Conservation (phyloP, 2,113 vertebrate genomes). For the Muscicapa adusta region DNA sequence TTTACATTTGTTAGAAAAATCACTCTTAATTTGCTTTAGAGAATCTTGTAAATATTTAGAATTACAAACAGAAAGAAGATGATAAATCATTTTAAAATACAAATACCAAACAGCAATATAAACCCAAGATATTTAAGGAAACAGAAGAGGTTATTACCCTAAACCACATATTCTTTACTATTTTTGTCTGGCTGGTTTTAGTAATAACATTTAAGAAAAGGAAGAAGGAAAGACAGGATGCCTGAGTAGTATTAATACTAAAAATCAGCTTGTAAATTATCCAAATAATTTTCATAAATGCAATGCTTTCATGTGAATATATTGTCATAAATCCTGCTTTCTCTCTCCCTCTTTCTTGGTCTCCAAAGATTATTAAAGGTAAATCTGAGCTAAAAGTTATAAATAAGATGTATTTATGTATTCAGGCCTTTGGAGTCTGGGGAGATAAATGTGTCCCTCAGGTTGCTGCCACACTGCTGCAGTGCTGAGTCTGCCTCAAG, state of each 20-base stretch:
- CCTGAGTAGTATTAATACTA: background rate
- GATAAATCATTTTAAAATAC: background rate
- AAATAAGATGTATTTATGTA: background rate
- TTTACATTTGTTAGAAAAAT: background rate
- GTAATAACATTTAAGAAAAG: background rate
- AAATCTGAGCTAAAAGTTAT: background rate
- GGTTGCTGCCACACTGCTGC: background rate
- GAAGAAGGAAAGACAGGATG: background rate
- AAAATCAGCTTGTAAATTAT: background rate
- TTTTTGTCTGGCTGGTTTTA: background rate
- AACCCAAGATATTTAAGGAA: background rate
- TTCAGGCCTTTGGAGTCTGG: background rate
- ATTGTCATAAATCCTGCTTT: background rate
- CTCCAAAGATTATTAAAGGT: background rate
- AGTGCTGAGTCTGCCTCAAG: background rate
- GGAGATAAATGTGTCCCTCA: background rate
- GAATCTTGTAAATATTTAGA: background rate
- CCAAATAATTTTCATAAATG: background rate
- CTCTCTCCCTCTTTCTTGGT: background rate
- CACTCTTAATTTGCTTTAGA: background rate
- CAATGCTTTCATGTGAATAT: background rate
- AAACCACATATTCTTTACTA: accelerated
- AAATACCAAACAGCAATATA: background rate
- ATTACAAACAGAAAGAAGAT: background rate
- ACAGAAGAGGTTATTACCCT: accelerated